Evolutionary conservation across 2,797 vertebrate species (phyloP), one percentile per base, ranked within the genome.

Genomic region (Buphagus erythrorhynchus): DNA sequence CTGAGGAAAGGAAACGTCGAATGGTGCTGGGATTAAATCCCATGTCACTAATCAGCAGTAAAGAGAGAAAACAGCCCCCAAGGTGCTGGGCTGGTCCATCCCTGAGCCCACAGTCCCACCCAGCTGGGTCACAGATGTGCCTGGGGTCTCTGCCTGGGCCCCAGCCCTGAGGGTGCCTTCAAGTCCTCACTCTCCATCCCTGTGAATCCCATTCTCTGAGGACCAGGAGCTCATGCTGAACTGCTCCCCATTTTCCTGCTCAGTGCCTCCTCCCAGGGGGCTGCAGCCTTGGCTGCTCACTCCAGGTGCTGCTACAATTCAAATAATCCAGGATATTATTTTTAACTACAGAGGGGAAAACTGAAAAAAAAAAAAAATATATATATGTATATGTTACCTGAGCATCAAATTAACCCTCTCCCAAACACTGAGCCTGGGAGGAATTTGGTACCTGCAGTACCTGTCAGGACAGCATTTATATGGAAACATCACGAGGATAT

Each of bases 11-110:
- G 22, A 95, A 93, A 88, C 48, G 68, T 65, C 0, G 4, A 38
- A 42, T 5, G 24, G 48, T n/a, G 59, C 40, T 90, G 54, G 81
- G 78, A 92, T 57, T 90, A 86, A 93, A 86, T 85, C 75, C 85
- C 29, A 6, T 18, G 18, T 7, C 55, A 40, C 52, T 91, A 66
- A 93, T 80, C 71, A 74, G n/a, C 61, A 77, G 38, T 43, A 67
- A 68, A 24, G 66, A n/a, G 18, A 77, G 55, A 49, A 67, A 78
- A 74, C 11, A 75, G n/a, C 31, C 52, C 61, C 36, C 25, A 7
- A 11, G 49, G 58, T 54, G 21, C 11, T 33, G 61, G 63, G 57
- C 49, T 58, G 45, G 20, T 26, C 35, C 65, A 33, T 31, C 75
- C 33, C 49, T 51, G 49, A 51, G 49, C 49, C 17, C 28, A 19